These are phyloP conservation scores for Trissoscelio sp. DNA, from an alignment of 2,888 invertebrate genomes.

Conservation along the genomic window DNA sequence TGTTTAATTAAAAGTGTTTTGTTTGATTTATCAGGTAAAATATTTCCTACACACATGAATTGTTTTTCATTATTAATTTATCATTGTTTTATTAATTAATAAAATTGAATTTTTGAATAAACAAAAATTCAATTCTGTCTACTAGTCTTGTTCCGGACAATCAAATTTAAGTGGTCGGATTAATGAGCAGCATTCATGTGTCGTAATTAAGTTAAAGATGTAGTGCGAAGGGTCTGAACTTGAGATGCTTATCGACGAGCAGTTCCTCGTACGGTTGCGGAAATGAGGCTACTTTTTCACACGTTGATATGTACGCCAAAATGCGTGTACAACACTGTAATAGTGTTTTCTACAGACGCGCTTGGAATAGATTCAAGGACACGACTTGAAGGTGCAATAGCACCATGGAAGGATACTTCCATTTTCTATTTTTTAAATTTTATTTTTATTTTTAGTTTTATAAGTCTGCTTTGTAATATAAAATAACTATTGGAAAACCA, in stretches of 20 bases:
- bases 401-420: conserved; percentile 16
- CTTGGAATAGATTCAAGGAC: conserved; percentile 81
- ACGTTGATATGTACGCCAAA: conserved; percentile 48
- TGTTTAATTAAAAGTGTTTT: too few species aligned
- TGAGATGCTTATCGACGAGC: conserved; percentile 56
- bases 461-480: neutral
- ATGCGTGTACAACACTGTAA: neutral
- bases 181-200: conserved; percentile 55
- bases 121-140: neutral
- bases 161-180: conserved; percentile 33
- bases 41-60: too few species aligned
- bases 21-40: too few species aligned
- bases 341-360: conserved; percentile 53
- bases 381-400: conserved; percentile 73
- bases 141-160: conserved; percentile 32
- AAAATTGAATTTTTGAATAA: too few species aligned
- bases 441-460: neutral
- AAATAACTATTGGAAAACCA: neutral
- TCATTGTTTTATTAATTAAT: too few species aligned
- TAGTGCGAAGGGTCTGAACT: conserved; percentile 66
- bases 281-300: conserved; percentile 60
- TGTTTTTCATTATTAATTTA: too few species aligned
- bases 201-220: conserved; percentile 50
- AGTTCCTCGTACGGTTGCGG: conserved; percentile 32
- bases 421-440: neutral